Evolutionary conservation across 2,113 vertebrate genomes (phyloP), one percentile per base, ranked within the genome.

Genomic region (Leucopsar rothschildi): DNA sequence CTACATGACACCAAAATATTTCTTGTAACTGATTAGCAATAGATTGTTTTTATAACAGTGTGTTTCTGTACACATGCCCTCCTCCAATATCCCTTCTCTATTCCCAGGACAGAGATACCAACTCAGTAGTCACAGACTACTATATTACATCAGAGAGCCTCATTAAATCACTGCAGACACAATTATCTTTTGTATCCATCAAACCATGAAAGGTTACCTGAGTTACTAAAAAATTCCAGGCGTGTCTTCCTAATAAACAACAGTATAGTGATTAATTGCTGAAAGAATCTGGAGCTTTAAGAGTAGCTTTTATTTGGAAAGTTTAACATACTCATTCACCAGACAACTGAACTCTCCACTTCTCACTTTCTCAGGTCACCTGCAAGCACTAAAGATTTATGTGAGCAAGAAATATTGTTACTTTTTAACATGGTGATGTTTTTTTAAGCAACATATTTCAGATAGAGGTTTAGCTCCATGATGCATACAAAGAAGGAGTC

Each of bases 371-470:
- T 97, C 96, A 96, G 97, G 97, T 98, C 98, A 98, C 97, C 97
- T 97, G 97, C 96, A 97, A 98, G 93, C 92, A 96, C 86, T 86
- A 56, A 93, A 98, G 96, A 98, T 98, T 98, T 98, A 98, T 98
- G 97, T 92, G 96, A 95, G 93, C 91, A 97, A 98, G 97, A 97
- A 98, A 97, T 87, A 76, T 93, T 83, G 94, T 91, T 97, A 88
- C 97, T 97, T 96, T 96, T 96, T 95, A 95, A 82, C 91, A 59
- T 97, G 95, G 89, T 1, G 42, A 39, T 96, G 94, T 97, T 97
- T 97, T 97, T 96, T 96, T 97, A 97, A 97, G 97, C 93, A 95
- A 89, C 94, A 93, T 96, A 96, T 97, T 95, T 97, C 95, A 95
- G 93, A 95, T 94, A 92, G 93, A 97, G 53, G 96, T 96, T 93